Percentiles rank a stretch among this genome's conserved stretches.
Conservation (phyloP, 2,113 vertebrate genomes). For the Pangasianodon gigas region DNA sequence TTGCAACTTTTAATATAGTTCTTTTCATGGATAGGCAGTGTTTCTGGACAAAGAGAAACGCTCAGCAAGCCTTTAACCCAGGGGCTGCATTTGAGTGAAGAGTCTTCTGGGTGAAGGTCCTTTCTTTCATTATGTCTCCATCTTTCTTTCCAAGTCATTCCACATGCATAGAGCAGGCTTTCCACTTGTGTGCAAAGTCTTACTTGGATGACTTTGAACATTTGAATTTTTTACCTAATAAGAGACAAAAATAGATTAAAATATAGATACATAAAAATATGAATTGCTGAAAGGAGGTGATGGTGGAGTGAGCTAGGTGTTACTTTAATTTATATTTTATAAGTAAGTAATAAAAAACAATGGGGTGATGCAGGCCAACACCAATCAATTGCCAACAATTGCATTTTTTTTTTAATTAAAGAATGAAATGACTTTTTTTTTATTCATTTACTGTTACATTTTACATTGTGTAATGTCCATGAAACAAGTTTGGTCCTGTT, state of each 20-base stretch:
- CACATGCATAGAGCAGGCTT: slow-evolving; percentile 72
- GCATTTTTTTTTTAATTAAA: not conserved
- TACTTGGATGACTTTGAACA: slow-evolving; percentile 80
- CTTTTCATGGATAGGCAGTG: slow-evolving; percentile 62
- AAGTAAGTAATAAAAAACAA: not conserved
- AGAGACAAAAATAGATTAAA: slow-evolving; percentile 52
- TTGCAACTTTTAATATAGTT: slow-evolving; percentile 16
- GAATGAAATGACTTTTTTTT: not conserved
- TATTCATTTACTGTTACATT: not conserved
- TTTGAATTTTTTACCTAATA: slow-evolving; percentile 81
- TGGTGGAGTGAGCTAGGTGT: not conserved
- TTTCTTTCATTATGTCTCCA: slow-evolving; percentile 35
- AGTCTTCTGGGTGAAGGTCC: slow-evolving; percentile 41
- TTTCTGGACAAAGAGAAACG: slow-evolving; percentile 41
- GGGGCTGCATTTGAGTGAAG: slow-evolving; percentile 43
- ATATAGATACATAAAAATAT: not conserved
- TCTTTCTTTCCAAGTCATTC: slow-evolving; percentile 64
- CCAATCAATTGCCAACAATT: not conserved
- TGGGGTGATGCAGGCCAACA: no score
- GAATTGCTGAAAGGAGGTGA: not conserved
- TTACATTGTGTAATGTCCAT: not conserved
- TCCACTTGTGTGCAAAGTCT: slow-evolving; percentile 63
- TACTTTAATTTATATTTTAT: not conserved
- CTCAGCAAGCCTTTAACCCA: slow-evolving; percentile 25
- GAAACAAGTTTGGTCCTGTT: not conserved